Percentiles rank a stretch among this genome's conserved stretches.
These are phyloP conservation scores for Diacarnus erythraeanus DNA, from an alignment of 37 sponge, comb jelly and placozoan genomes.

Conservation along the genomic window DNA sequence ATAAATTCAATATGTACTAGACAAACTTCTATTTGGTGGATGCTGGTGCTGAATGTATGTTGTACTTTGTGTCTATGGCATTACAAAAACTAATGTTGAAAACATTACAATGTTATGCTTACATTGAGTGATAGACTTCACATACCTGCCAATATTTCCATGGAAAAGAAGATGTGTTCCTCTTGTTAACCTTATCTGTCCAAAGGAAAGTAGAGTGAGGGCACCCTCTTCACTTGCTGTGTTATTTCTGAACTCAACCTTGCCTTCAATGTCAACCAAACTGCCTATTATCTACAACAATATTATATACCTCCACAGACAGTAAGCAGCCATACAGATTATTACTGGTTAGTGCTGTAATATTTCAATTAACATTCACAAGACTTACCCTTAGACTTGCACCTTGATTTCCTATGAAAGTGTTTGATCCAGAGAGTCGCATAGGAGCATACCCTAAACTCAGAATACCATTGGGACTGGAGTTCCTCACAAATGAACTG, in stretches of 20 bases:
- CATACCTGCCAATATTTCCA: conserved; percentile 45
- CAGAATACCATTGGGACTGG: conserved; percentile 48
- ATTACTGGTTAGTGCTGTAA: not conserved
- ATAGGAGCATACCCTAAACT: conserved; percentile 45
- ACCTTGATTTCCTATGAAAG: conserved; percentile 26
- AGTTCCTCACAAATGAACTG: conserved; percentile 41
- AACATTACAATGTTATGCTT: no score
- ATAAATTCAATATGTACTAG: no score
- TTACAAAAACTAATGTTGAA: not conserved
- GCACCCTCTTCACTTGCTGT: conserved; percentile 17
- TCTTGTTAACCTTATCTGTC: conserved; percentile 13
- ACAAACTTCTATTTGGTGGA: no score
- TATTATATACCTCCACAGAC: not conserved
- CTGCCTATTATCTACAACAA: conserved; percentile 29
- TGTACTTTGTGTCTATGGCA: not conserved
- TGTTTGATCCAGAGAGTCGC: conserved; percentile 25
- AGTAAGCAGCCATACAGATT: no score
- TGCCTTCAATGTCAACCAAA: conserved; percentile 23
- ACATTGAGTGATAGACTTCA: no score
- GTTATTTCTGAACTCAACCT: conserved; percentile 21
- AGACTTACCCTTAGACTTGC: conserved; percentile 25
- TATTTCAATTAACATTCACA: not conserved
- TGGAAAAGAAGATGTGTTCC: conserved; percentile 18
- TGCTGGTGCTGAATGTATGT: no score
- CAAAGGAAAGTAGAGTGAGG: conserved; percentile 41